phyloP scores from a whole-genome alignment of 2,888 invertebrate species.

The Priocnemis perturbator region DNA sequence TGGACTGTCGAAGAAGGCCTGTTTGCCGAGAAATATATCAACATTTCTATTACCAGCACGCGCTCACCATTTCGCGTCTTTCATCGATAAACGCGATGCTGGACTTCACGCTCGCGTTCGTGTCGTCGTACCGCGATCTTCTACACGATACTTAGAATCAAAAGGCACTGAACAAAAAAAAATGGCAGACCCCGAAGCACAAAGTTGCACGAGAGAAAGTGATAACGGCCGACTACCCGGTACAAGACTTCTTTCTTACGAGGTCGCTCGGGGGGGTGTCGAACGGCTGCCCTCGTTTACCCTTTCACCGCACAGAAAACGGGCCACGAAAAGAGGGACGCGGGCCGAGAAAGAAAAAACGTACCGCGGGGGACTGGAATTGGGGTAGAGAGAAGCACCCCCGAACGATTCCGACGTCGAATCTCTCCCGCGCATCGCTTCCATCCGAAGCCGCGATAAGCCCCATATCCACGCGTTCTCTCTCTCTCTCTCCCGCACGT shows the following conservation, averaged over 20 bases:
- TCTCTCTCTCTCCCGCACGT: slow-evolving; percentile 31
- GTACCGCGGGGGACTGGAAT: slow-evolving; percentile 47
- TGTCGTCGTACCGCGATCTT: too few species aligned
- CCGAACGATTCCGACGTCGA: slow-evolving; percentile 30
- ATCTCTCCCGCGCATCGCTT: slow-evolving; percentile 57
- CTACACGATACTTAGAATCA: too few species aligned
- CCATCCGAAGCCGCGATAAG: slow-evolving; percentile 68
- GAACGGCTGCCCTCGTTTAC: not conserved
- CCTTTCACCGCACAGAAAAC: slow-evolving; percentile 9
- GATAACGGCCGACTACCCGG: not conserved
- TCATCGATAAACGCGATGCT: too few species aligned
- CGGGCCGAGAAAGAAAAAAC: slow-evolving; percentile 34
- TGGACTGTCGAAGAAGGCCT: not conserved
- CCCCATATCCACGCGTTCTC: slow-evolving; percentile 46
- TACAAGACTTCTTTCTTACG: not conserved
- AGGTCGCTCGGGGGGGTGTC: not conserved
- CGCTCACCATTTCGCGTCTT: too few species aligned
- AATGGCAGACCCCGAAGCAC: too few species aligned
- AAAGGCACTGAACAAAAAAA: too few species aligned
- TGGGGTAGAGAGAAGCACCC: slow-evolving; percentile 47
- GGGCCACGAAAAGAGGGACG: not conserved
- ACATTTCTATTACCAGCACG: too few species aligned
- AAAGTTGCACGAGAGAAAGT: too few species aligned
- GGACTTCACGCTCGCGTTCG: too few species aligned
- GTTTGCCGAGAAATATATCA: too few species aligned